Base-by-base conservation (phyloP, 2,113 vertebrate genomes). In the Bostrychus sinensis region DNA sequence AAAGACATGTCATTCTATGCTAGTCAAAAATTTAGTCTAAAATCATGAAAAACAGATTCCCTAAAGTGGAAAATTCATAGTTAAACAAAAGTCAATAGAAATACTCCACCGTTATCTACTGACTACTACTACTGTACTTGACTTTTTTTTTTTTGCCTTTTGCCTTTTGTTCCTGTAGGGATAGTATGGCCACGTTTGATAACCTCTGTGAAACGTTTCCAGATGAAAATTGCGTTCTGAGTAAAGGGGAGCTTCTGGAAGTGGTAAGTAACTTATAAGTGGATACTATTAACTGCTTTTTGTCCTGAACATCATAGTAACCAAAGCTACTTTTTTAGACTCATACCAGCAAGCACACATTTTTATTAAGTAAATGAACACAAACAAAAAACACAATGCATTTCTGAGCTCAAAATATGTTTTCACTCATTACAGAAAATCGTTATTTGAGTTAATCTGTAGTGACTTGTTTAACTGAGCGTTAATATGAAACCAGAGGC, bases 181-280 rank as follows among this genome's bases (percentile, higher is more conserved):
- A 95, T 10, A 91, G 80, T 3, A 61, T 92, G 50, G 66, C 86
- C 17, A 59, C 67, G 1, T 95, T 95, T 77, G 91, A 92, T 54
- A 91, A 93, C 67, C 93, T 96, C 39, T 94, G 91, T 0, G 91
- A 93, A 62, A 95, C 93, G 28, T 96, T 95, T 70, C 94, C 94
- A 0, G 94, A 96, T 54, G 95, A 96, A 74, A 93, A 95, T 77
- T 94, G 93, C 78, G 92, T 95, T 25, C 84, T 95, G 5, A 90
- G 88, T 68, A 93, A 91, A 83, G 85, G 89, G 70, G 93, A 93
- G 73, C 88, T 95, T 30, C 82, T 94, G 50, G 76, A 82, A 36
- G 93, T 94, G 94, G 95, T 95, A 75, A 75, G 68, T 55, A 11
- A 55, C 25, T 51, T 26, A 51, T 51, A 26, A 50, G 16, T 12